Conservation (phyloP, 2,113 vertebrate species). For the Gobius niger region DNA sequence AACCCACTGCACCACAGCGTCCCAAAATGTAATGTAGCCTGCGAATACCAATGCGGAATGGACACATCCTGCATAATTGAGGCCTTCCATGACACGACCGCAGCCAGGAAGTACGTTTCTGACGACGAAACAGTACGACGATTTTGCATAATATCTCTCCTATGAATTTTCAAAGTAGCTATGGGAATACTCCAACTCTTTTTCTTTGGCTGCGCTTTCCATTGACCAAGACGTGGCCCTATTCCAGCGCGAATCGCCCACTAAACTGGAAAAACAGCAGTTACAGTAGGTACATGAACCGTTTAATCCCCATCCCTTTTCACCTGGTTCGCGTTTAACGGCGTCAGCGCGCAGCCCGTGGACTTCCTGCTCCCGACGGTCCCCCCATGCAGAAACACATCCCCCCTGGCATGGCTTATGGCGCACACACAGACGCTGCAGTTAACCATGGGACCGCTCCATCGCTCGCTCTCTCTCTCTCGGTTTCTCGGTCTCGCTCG, state of each 20-base stretch:
- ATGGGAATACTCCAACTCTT: too few species aligned
- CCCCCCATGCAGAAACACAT: slow-evolving; percentile 26
- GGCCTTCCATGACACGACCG: too few species aligned
- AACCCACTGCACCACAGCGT: too few species aligned
- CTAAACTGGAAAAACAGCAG: background rate
- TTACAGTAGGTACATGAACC: background rate
- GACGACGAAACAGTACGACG: too few species aligned
- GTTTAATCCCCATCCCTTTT: slow-evolving; percentile 5
- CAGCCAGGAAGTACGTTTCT: too few species aligned
- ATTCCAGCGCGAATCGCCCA: background rate
- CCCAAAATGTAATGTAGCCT: too few species aligned
- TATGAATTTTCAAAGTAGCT: too few species aligned
- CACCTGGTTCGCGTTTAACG: background rate
- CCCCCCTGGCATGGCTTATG: slow-evolving; percentile 13
- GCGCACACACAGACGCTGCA: slow-evolving; percentile 11
- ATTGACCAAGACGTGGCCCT: too few species aligned
- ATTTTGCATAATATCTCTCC: too few species aligned
- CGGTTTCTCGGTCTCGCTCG: background rate
- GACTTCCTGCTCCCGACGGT: slow-evolving; percentile 3
- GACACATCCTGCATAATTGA: too few species aligned
- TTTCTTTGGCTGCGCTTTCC: too few species aligned
- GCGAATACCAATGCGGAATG: too few species aligned
- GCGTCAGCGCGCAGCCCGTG: background rate
- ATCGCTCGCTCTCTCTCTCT: background rate
- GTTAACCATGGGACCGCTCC: background rate